Base-by-base conservation (phyloP, 1,140 invertebrate species). In the Chlorops oryzae region DNA sequence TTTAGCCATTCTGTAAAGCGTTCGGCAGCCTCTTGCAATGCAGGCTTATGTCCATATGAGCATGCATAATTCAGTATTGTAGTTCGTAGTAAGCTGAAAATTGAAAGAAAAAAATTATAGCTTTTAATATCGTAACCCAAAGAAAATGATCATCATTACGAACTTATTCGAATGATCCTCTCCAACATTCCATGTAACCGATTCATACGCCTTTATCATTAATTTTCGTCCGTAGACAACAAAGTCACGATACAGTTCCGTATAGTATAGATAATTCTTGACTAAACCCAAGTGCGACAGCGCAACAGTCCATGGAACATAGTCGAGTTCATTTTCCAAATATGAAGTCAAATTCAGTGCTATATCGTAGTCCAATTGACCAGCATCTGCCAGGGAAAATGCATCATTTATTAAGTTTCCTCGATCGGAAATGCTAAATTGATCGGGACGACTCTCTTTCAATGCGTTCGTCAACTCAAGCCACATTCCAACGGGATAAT, bases 401-500 rank as follows among this genome's bases (percentile, higher is more conserved):
- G 82, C 82, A 71, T 97, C 93, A 58, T 95, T 85, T 1, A 96
- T 60, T 5, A 96, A 73, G 72, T 92, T 83, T 0, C 87, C 84
- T 59, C 90, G 78, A 69, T 96, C 93, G 0, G 83, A 77, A 25
- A 80, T 70, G 18, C 80, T 77, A 5, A 97, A 80, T 39, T 9
- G 15, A 6, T 32, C 7, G 7, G 28, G 7, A 32, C 28, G 56
- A 18, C 52, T 27, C 0, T 15, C 41, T 1, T 27, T 60, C 7
- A 91, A 65, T 45, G 81, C 63, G 0, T 79, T 59, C n/a, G 74
- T 76, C 6, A 93, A 70, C 3, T 63, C 70, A 4, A 75, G 53
- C 91, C 91, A 94, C 51, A 82, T 76, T 1, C 70, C 61, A 2
- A 63, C 15, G 2, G 81, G 71, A 59, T 96, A 96, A 65, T 92